Percentiles rank a stretch among this genome's conserved stretches.
These are phyloP conservation scores for Horisme vitalbata DNA, from an alignment of 2,888 invertebrate species.

Conservation along the genomic window DNA sequence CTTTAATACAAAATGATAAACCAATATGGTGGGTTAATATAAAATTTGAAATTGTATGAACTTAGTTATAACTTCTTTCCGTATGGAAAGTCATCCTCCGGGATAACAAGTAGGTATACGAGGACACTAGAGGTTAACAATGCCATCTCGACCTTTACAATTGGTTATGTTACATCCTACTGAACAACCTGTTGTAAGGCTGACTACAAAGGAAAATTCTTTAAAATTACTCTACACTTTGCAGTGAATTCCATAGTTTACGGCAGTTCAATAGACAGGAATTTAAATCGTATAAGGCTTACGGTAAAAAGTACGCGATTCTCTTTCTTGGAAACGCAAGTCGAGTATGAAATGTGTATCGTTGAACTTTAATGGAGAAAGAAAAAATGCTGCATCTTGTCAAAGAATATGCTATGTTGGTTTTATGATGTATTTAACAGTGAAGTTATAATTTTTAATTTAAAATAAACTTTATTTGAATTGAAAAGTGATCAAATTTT, in stretches of 20 bases:
- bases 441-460: too few species aligned
- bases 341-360: constrained; percentile 18
- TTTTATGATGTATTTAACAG: too few species aligned
- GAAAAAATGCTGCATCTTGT: constrained; percentile 7
- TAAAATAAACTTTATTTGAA: too few species aligned
- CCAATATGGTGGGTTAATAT: too few species aligned
- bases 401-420: too few species aligned
- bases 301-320: constrained; percentile 21
- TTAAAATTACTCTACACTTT: constrained; percentile 11
- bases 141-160: constrained; percentile 43
- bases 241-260: constrained; percentile 8
- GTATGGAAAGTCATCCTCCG: constrained; percentile 34
- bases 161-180: constrained; percentile 39
- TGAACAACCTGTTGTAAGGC: constrained; percentile 22
- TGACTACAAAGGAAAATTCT: constrained; percentile 18
- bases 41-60: too few species aligned
- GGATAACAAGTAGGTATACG: constrained; percentile 48
- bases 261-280: constrained; percentile 13
- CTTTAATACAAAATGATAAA: too few species aligned
- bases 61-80: constrained; percentile 27
- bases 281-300: constrained; percentile 13
- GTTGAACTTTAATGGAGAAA: constrained; percentile 18
- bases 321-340: constrained; percentile 20
- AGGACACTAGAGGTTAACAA: constrained; percentile 52
- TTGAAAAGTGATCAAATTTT: too few species aligned